These are phyloP conservation scores for Athene noctua DNA, from an alignment of 2,113 vertebrate genomes.

Conservation along the genomic window DNA sequence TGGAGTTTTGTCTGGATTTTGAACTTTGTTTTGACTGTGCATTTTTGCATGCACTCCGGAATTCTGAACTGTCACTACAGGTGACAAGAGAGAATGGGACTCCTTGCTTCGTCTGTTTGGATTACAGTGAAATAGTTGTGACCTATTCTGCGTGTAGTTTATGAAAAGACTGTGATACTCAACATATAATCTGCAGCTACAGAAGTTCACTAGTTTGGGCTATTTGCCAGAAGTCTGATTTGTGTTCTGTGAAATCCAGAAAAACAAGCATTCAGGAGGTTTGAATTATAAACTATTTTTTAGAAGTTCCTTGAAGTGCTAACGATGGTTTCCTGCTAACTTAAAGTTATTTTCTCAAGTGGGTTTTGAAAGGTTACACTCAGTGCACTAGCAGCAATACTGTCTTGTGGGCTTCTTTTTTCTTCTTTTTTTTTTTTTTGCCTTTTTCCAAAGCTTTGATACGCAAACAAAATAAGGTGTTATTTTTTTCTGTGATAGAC, in stretches of 20 bases:
- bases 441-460: not conserved
- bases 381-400: not conserved
- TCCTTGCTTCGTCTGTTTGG: conserved; percentile 34
- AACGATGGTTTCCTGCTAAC: not conserved
- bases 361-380: conserved; percentile 19
- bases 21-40: conserved; percentile 37
- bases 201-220: conserved; percentile 2
- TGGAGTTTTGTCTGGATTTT: conserved; percentile 67
- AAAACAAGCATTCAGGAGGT: conserved; percentile 38
- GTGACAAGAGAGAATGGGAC: conserved; percentile 39
- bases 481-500: conserved; percentile 5
- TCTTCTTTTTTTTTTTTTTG: not conserved
- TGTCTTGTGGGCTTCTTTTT: conserved; percentile 32
- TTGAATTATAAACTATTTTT: conserved; percentile 14
- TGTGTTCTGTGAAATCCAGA: conserved; percentile 26
- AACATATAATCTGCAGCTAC: not conserved
- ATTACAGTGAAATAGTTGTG: conserved; percentile 61
- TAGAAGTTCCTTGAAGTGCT: conserved; percentile 41
- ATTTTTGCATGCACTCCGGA: conserved; percentile 43
- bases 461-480: not conserved
- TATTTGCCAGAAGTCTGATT: conserved; percentile 38
- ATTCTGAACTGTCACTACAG: not conserved
- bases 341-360: conserved; percentile 22
- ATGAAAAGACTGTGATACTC: conserved; percentile 41
- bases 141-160: not conserved